Percentiles rank a stretch among this genome's conserved stretches.
These are phyloP conservation scores for Dryobates pubescens DNA, from an alignment of 2,797 vertebrate species.

Conservation along the genomic window DNA sequence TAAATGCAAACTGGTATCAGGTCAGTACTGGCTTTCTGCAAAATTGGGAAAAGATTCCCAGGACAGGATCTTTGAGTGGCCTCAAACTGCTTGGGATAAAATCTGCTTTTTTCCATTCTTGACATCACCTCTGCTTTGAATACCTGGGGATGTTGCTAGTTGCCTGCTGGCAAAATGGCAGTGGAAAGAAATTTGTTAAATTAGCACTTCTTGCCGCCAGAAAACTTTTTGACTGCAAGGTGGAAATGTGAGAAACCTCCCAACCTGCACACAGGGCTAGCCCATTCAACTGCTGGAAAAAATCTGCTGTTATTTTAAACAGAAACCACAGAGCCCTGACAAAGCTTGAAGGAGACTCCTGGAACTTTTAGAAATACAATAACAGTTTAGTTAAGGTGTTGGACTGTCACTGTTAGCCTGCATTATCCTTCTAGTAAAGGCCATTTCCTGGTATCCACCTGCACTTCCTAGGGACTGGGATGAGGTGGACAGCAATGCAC, in stretches of 20 bases:
- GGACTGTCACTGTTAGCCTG: background rate
- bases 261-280: constrained; percentile 58
- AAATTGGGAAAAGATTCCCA: background rate
- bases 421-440: background rate
- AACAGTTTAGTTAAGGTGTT: background rate
- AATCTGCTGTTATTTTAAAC: constrained; percentile 61
- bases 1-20: background rate
- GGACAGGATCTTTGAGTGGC: background rate
- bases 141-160: constrained; percentile 69
- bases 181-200: constrained; percentile 73
- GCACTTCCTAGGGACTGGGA: background rate
- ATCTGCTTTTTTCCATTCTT: constrained; percentile 62
- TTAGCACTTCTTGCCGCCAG: constrained; percentile 76
- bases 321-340: constrained; percentile 57
- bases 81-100: constrained; percentile 37
- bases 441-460: background rate
- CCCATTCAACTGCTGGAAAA: constrained; percentile 38
- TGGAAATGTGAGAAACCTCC: constrained; percentile 80
- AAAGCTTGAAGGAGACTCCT: constrained; percentile 24
- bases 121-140: constrained; percentile 64
- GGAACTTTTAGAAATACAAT: constrained; percentile 28
- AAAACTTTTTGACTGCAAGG: constrained; percentile 73
- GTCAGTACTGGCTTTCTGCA: background rate
- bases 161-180: constrained; percentile 66
- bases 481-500: background rate